Conservation (phyloP, 2,113 vertebrate species). For the Pituophis catenifer region DNA sequence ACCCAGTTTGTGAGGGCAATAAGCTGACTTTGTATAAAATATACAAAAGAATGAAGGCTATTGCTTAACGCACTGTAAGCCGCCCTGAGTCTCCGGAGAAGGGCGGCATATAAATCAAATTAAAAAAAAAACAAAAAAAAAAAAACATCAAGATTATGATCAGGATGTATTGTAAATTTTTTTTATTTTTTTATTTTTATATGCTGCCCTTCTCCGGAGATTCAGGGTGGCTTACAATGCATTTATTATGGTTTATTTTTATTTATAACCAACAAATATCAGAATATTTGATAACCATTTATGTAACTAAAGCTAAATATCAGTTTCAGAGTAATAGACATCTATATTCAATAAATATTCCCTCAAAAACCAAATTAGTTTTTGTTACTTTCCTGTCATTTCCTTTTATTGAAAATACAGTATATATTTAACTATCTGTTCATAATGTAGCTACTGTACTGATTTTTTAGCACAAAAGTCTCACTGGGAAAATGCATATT, state of each 20-base stretch:
- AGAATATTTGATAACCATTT: background rate
- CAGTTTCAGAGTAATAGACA: background rate
- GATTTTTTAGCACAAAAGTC: background rate
- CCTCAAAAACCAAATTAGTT: background rate
- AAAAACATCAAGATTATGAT: background rate
- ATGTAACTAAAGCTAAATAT: background rate
- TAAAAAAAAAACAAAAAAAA: no score
- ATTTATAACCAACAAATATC: background rate
- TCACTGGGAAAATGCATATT: background rate
- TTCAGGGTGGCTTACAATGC: background rate
- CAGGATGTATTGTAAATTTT: background rate
- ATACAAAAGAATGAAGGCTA: no score
- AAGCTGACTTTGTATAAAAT: no score
- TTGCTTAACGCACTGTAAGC: no score
- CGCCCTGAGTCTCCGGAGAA: no score
- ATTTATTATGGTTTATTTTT: background rate
- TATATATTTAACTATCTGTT: background rate
- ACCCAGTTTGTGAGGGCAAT: no score
- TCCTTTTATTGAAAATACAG: background rate
- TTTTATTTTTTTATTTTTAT: no score
- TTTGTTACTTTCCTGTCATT: background rate
- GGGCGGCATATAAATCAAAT: no score
- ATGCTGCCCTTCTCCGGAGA: no score
- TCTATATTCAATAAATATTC: background rate
- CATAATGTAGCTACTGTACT: background rate